Evolutionary conservation across 2,888 invertebrate species (phyloP).

Genomic region (Lycocerus yunnanus): DNA sequence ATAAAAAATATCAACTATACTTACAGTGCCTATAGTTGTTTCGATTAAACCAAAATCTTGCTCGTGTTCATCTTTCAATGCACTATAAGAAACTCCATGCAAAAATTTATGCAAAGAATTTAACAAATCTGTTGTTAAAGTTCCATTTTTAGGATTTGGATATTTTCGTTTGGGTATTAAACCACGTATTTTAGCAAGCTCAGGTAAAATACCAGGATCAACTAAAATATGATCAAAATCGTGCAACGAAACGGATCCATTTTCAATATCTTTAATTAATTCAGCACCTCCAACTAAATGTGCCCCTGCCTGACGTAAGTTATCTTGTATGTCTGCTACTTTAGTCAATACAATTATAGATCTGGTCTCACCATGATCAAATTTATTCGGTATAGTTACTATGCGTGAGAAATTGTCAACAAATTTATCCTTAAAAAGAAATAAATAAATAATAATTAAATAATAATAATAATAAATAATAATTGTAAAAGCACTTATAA

Average conservation of each 20-base stretch:
- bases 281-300: constrained; percentile 73
- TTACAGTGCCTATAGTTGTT: constrained; percentile 72
- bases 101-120: constrained; percentile 67
- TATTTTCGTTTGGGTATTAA: constrained; percentile 74
- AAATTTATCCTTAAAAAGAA: constrained; percentile 62
- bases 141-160: constrained; percentile 71
- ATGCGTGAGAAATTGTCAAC: constrained; percentile 72
- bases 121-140: constrained; percentile 67
- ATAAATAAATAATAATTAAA: too few species aligned
- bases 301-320: constrained; percentile 73
- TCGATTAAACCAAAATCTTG: constrained; percentile 72
- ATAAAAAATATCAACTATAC: too few species aligned
- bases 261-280: constrained; percentile 77
- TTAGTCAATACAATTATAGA: constrained; percentile 78
- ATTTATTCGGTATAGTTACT: constrained; percentile 69
- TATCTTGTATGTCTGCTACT: constrained; percentile 62
- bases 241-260: constrained; percentile 66
- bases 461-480: too few species aligned
- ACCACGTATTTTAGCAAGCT: constrained; percentile 75
- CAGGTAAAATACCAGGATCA: constrained; percentile 79
- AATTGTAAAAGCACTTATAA: too few species aligned
- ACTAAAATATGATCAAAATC: constrained; percentile 79
- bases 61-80: constrained; percentile 69
- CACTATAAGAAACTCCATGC: constrained; percentile 72
- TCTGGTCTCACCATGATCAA: constrained; percentile 70